These are phyloP conservation scores for Cavia porcellus DNA, from an alignment of 2,113 vertebrate genomes.

Conservation along the genomic window DNA sequence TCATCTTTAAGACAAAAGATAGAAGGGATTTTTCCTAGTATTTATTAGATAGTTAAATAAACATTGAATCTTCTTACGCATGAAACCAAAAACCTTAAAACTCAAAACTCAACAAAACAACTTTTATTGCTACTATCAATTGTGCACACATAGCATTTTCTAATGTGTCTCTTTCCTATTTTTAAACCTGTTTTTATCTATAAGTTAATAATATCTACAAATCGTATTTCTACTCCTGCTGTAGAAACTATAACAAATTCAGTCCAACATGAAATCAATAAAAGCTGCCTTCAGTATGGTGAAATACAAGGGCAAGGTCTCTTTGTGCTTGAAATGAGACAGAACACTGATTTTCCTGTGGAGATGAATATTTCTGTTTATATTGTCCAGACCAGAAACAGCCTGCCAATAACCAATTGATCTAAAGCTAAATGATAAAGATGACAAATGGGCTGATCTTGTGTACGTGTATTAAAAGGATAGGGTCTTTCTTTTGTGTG, in stretches of 20 bases:
- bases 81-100: neutral
- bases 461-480: neutral
- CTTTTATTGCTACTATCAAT: neutral
- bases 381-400: constrained; percentile 56
- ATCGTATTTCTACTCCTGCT: constrained; percentile 58
- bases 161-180: neutral
- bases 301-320: constrained; percentile 68
- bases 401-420: constrained; percentile 65
- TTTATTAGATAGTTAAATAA: constrained; percentile 25
- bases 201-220: constrained; percentile 39
- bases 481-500: constrained; percentile 56
- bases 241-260: constrained; percentile 68
- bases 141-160: neutral
- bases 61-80: neutral
- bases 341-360: constrained; percentile 53
- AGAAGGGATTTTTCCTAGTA: neutral
- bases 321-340: constrained; percentile 60
- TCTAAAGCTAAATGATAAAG: constrained; percentile 49
- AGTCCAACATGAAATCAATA: constrained; percentile 65
- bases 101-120: neutral
- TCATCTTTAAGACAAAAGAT: constrained; percentile 37
- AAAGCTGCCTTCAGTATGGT: constrained; percentile 62
- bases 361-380: constrained; percentile 70
- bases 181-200: constrained; percentile 64
- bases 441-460: constrained; percentile 25